A percentile compares a stretch with the other conserved stretches of the same genome.
phyloP scores from a whole-genome alignment of 2,888 invertebrate species.

The Labia minor region DNA sequence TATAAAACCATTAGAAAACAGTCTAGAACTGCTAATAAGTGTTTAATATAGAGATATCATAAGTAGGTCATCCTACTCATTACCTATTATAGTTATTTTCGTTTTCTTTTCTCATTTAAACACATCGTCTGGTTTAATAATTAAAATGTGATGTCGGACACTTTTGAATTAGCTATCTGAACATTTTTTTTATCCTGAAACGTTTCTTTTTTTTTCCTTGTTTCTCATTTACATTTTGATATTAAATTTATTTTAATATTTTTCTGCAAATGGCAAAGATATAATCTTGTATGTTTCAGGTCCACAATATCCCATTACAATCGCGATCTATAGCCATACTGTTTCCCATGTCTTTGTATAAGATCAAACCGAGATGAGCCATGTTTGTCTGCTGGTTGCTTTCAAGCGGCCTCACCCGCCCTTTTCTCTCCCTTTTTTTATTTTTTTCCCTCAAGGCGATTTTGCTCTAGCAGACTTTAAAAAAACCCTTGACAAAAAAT shows the following conservation, averaged over 20 bases:
- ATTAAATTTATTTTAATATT: constrained; percentile 1
- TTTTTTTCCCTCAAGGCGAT: not conserved
- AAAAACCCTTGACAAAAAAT: not conserved
- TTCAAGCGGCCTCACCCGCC: not conserved
- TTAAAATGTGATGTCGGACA: no score
- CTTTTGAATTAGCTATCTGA: no score
- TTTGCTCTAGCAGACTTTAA: not conserved
- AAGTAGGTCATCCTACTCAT: no score
- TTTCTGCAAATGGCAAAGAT: not conserved
- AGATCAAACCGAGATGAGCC: constrained; percentile 1
- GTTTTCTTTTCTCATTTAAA: no score
- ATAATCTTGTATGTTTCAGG: not conserved
- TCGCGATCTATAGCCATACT: not conserved
- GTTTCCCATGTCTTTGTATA: not conserved
- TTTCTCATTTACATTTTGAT: not conserved
- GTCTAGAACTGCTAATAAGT: no score
- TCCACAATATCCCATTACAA: constrained; percentile 7
- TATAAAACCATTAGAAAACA: no score
- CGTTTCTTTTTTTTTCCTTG: not conserved
- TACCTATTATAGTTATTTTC: no score
- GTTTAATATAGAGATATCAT: no score
- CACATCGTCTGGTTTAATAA: no score
- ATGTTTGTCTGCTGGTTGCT: not conserved
- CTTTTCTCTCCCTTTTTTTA: not conserved
- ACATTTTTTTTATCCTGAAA: not conserved